A percentile compares a stretch with the other conserved stretches of the same genome.
These are phyloP conservation scores for Apostichopus leukothele DNA, from an alignment of 53 echinoderm and acorn worm genomes.

Conservation along the genomic window DNA sequence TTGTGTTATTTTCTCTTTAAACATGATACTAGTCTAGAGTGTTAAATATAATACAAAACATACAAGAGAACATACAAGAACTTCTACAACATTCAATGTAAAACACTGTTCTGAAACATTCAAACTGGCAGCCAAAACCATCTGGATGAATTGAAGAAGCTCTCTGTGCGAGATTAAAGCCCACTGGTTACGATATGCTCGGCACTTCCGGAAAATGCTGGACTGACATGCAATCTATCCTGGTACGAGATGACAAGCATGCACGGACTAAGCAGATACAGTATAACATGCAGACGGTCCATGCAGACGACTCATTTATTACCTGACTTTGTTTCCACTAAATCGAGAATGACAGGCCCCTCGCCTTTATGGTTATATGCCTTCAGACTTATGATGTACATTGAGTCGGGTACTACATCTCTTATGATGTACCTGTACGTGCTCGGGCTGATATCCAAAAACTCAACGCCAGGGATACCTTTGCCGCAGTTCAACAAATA, in stretches of 20 bases:
- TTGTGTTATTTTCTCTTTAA: no score
- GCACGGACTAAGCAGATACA: background rate
- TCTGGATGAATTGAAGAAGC: background rate
- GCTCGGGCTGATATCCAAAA: constrained; percentile 39
- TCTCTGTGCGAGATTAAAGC: no score
- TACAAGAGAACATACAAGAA: no score
- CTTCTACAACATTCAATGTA: no score
- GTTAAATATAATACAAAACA: no score
- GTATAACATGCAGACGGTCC: background rate
- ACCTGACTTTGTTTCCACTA: constrained; percentile 56
- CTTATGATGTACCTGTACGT: constrained; percentile 53
- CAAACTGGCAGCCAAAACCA: background rate
- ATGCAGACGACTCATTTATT: background rate
- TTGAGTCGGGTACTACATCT: constrained; percentile 61
- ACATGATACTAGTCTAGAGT: no score
- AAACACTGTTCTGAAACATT: no score
- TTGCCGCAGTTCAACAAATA: constrained; percentile 81
- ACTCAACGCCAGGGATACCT: constrained; percentile 56
- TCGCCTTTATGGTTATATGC: constrained; percentile 87
- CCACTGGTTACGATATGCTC: no score
- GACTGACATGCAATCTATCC: background rate
- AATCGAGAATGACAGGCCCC: constrained; percentile 65
- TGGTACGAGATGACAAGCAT: background rate
- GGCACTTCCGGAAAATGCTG: no score
- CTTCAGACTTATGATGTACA: constrained; percentile 83